Base-by-base conservation (phyloP, 2,888 invertebrate genomes). In the Cantharis lateralis region DNA sequence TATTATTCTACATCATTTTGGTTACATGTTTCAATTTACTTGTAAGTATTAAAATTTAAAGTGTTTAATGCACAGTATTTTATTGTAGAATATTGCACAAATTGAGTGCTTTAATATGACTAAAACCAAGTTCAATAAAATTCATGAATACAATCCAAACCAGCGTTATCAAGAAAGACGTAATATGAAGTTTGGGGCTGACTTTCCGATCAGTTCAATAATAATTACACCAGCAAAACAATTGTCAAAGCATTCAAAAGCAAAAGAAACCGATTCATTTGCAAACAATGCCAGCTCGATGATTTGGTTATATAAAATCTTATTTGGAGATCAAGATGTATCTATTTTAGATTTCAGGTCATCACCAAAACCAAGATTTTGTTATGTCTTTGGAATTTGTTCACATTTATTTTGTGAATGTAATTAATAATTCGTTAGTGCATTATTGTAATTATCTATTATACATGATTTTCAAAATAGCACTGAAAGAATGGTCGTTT, bases 301-400 rank as follows among this genome's bases (percentile, higher is more conserved):
- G 48, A 7, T 48, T n/a, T 9, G n/a, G 48, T 9, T n/a, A 9
- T 5, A 48, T 48, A n/a, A n/a, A 7, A n/a, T 48, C 2, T 7
- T 7, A n/a, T 9, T n/a, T 48, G 7, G n/a, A 48, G 48, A 48
- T 5, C 1, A 48, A 2, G n/a, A 48, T n/a, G n/a, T n/a, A 48
- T n/a, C 48, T n/a, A 1, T 7, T n/a, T n/a, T 7, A n/a, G n/a
- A n/a, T n/a, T 5, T n/a, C n/a, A 48, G 32, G 11, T 13, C 16
- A 15, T 13, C 16, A 15, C 24, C 62, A 15, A 85, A 82, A 48
- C 72, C 70, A 26, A 63, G 70, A 16, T 78, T 70, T 69, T 79
- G 78, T 48, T 74, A 20, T 15, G 9, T 71, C 13, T 74, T 77
- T 26, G 62, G 28, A 24, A 5, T 10, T 16, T 74, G 74, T 16